These are phyloP conservation scores for Aphrocallistes beatrix DNA, from an alignment of 37 sponge, comb jelly and placozoan genomes.

Conservation along the genomic window DNA sequence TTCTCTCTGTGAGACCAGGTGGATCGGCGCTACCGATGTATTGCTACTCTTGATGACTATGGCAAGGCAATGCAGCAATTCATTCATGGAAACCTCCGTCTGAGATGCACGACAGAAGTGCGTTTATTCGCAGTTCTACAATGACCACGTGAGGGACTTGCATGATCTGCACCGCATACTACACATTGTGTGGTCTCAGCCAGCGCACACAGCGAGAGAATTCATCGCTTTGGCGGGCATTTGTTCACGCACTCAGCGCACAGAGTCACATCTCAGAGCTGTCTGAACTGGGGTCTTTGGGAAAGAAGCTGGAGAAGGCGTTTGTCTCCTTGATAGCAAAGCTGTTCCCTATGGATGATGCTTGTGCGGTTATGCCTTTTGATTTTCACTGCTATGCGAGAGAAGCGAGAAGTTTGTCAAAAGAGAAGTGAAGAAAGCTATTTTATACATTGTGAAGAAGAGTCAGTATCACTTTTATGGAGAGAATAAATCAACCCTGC, in stretches of 20 bases:
- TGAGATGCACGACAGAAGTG: too few species aligned
- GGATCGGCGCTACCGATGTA: too few species aligned
- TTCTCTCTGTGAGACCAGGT: too few species aligned
- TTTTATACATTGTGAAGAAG: not conserved
- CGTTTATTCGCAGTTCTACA: too few species aligned
- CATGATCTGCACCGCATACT: too few species aligned
- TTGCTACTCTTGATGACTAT: too few species aligned
- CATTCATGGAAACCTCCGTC: too few species aligned
- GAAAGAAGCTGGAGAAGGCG: not conserved
- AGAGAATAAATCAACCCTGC: not conserved
- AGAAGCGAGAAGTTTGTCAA: not conserved
- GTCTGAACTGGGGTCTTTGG: not conserved
- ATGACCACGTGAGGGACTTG: too few species aligned
- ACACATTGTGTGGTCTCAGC: too few species aligned
- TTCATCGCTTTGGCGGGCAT: not conserved
- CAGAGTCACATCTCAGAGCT: not conserved
- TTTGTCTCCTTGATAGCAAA: not conserved
- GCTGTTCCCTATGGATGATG: not conserved
- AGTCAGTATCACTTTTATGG: not conserved
- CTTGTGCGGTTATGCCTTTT: not conserved
- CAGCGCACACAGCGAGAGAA: not conserved
- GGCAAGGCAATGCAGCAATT: too few species aligned
- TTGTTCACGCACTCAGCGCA: not conserved
- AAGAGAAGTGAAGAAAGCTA: not conserved
- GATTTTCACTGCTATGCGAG: not conserved